Evolutionary conservation across 92 coral and sea anemone species (phyloP).

Genomic region (Nematostella vectensis): DNA sequence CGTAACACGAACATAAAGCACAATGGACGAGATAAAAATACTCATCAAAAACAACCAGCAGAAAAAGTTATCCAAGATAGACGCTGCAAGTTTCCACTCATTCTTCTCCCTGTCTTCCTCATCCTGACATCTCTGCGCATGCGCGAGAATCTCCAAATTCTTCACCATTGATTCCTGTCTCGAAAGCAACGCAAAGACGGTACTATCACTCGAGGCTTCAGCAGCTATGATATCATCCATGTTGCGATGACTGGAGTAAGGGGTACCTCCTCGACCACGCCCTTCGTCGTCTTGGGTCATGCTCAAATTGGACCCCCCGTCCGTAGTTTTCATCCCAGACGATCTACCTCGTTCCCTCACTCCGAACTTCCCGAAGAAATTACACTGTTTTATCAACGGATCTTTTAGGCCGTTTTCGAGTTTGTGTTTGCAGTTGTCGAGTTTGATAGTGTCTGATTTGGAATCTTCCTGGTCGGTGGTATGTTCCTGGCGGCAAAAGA

Average conservation of each 20-base stretch:
- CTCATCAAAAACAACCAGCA: conserved; percentile 72
- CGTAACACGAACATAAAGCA: conserved; percentile 32
- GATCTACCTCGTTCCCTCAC: conserved; percentile 28
- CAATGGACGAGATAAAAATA: conserved; percentile 44
- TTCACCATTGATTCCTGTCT: conserved; percentile 75
- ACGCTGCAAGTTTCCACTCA: conserved; percentile 95
- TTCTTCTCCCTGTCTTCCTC: conserved; percentile 69
- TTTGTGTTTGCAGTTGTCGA: conserved; percentile 21
- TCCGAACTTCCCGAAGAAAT: conserved; percentile 19
- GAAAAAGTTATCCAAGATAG: conserved; percentile 78
- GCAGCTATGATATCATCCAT: conserved; percentile 15
- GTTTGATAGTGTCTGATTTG: conserved; percentile 6
- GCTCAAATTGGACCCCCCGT: conserved; percentile 13
- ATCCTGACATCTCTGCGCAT: conserved; percentile 59
- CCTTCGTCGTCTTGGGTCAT: conserved; percentile 13
- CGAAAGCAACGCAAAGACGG: conserved; percentile 41
- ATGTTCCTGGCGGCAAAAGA: conserved; percentile 51
- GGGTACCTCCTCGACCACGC: conserved; percentile 21
- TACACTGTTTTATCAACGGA: conserved; percentile 17
- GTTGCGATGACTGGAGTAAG: conserved; percentile 17
- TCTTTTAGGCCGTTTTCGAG: conserved; percentile 40
- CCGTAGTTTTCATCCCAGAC: conserved; percentile 19
- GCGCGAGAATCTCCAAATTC: conserved; percentile 56
- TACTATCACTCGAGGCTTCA: conserved; percentile 35
- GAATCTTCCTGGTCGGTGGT: conserved; percentile 9